Base-by-base conservation (phyloP, 2,888 invertebrate genomes). In the Epicampocera succincta region DNA sequence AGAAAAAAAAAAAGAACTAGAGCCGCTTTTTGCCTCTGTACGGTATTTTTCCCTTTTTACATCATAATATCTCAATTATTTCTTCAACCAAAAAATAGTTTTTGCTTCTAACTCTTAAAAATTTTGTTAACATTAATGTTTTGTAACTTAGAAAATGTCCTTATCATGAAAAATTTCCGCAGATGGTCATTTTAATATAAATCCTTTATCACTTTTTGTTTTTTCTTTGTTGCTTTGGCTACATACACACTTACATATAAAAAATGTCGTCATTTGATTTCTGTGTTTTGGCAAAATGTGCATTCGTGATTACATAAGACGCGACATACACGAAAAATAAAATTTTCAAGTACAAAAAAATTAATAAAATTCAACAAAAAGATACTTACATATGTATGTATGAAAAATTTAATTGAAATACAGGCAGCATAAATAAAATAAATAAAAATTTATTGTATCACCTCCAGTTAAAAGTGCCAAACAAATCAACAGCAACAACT, bases 311-410 rank as follows among this genome's bases (percentile, higher is more conserved):
- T 68, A 73, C 38, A 73, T 29, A 72, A 68, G 65, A 29, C 78
- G 25, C 40, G 21, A 2, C 42, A 19, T 21, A 63, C 66, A 66
- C 25, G 25, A 66, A 46, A 74, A 65, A 21, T 56, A 38, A 5
- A 54, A 56, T 48, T 66, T 69, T 76, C 76, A 76, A 76, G 76
- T 76, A 69, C 76, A 76, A 76, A 76, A 61, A 73, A 66, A 78
- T 78, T 72, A 73, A 74, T 56, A 58, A 73, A 63, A 77, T 42
- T 48, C 40, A 58, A n/a, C n/a, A 58, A 50, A 54, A 46, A 63
- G n/a, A 40, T 56, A 56, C n/a, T n/a, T n/a, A n/a, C n/a, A n/a
- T n/a, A n/a, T n/a, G n/a, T n/a, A n/a, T n/a, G n/a, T 40, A 42
- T 8, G 48, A 48, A 65, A 54, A 46, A 5, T 12, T 48, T 50